These are phyloP conservation scores for Euborellia annulipes DNA, from an alignment of 1,140 invertebrate species.

Conservation along the genomic window DNA sequence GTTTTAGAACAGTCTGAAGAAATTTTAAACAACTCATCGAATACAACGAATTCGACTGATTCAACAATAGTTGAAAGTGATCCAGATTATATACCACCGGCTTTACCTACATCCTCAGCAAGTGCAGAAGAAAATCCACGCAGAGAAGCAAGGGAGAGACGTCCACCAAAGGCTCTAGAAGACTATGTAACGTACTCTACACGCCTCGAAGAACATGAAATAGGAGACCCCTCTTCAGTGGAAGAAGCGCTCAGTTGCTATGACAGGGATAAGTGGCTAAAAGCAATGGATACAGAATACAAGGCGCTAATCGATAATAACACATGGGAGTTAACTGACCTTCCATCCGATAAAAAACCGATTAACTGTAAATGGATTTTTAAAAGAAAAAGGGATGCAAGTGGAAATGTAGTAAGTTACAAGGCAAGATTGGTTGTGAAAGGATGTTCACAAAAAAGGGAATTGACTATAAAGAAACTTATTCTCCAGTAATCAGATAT, in stretches of 20 bases:
- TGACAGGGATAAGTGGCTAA: slow-evolving; percentile 18
- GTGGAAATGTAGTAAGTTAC: slow-evolving; percentile 1
- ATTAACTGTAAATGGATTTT: slow-evolving; percentile 26
- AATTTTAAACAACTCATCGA: background rate
- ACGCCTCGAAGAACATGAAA: background rate
- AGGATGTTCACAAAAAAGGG: slow-evolving; percentile 17
- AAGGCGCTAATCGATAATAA: slow-evolving; percentile 19
- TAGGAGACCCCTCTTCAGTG: slow-evolving; percentile 1
- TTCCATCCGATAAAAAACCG: slow-evolving; percentile 19
- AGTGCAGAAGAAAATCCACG: no score
- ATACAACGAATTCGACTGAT: no score
- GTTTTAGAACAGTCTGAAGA: background rate
- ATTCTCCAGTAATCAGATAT: slow-evolving; percentile 16
- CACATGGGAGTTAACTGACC: slow-evolving; percentile 19
- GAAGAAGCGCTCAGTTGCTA: slow-evolving; percentile 16
- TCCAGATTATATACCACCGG: no score
- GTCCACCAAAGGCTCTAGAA: background rate
- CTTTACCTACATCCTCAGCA: no score
- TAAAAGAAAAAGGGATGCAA: slow-evolving; percentile 17
- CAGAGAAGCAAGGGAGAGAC: no score
- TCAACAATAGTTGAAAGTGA: no score
- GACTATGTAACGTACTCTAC: background rate
- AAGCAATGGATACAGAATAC: slow-evolving; percentile 19
- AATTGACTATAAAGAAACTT: slow-evolving; percentile 18
- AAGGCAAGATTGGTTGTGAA: slow-evolving; percentile 14